phyloP scores from a whole-genome alignment of 2,888 invertebrate species.

The Harmothoe impar region DNA sequence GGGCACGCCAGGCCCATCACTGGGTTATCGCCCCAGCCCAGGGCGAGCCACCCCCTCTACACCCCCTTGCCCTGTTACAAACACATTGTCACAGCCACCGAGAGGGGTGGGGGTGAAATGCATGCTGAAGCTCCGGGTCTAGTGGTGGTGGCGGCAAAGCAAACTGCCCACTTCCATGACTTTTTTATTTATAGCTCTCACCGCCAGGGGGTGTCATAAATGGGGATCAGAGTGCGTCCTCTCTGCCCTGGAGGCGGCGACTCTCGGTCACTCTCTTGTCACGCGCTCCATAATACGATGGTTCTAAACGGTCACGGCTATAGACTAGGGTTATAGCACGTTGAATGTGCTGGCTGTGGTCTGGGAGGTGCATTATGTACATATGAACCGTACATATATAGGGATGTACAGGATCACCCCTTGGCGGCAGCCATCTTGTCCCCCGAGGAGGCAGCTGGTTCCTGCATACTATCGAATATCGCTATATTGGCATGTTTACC shows the following conservation, averaged over 20 bases:
- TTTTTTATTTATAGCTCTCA: neutral
- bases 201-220: constrained; percentile 13
- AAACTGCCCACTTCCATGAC: constrained; percentile 19
- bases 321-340: no score
- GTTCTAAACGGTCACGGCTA: no score
- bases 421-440: no score
- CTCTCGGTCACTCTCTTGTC: no score
- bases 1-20: constrained; percentile 47
- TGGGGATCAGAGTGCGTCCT: neutral
- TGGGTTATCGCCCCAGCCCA: constrained; percentile 12
- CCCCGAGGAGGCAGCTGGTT: no score
- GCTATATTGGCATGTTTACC: no score
- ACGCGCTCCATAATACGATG: no score
- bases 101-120: neutral
- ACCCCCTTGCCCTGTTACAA: neutral
- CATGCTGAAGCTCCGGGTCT: neutral
- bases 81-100: neutral
- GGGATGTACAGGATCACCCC: no score
- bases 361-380: no score
- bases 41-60: neutral
- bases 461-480: no score
- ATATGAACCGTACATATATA: no score
- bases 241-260: neutral
- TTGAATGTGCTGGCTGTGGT: no score
- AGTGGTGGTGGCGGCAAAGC: neutral